phyloP scores from a whole-genome alignment of 2,888 invertebrate genomes.

The Heliconius erato region DNA sequence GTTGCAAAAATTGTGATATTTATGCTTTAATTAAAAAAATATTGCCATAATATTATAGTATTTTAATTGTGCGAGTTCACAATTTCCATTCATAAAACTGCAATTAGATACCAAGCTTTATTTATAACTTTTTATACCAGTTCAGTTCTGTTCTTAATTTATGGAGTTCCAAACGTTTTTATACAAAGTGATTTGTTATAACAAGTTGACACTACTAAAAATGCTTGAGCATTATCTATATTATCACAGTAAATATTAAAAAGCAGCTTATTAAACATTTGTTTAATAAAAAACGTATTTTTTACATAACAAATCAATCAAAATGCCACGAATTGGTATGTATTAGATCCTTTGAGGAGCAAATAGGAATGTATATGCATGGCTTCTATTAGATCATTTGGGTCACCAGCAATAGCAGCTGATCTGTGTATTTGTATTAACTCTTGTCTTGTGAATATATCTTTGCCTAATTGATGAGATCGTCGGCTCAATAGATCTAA shows the following conservation, averaged over 20 bases:
- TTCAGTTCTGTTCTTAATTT: too few species aligned
- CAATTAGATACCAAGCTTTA: too few species aligned
- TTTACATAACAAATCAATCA: constrained; percentile 53
- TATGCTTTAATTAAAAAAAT: too few species aligned
- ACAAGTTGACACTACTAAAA: too few species aligned
- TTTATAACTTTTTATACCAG: too few species aligned
- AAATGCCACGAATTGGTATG: constrained; percentile 86
- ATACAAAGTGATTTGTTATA: too few species aligned
- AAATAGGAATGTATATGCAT: constrained; percentile 95
- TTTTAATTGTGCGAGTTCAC: too few species aligned
- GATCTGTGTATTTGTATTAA: constrained; percentile 90
- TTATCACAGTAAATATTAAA: neutral
- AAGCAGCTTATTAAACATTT: neutral
- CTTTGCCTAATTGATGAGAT: constrained; percentile 88
- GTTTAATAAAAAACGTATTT: neutral
- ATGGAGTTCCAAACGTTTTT: too few species aligned
- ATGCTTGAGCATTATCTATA: neutral
- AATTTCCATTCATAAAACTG: too few species aligned
- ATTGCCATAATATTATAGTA: too few species aligned
- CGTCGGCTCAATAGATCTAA: constrained; percentile 88
- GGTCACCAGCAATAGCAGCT: constrained; percentile 88
- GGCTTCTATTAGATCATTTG: constrained; percentile 89
- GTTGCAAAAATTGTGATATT: too few species aligned
- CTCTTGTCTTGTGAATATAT: constrained; percentile 91
- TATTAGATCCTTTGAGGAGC: constrained; percentile 91